A percentile compares a stretch with the other conserved stretches of the same genome.
phyloP scores from a whole-genome alignment of 2,888 invertebrate species.

The Lasioglossum oenotherae region DNA sequence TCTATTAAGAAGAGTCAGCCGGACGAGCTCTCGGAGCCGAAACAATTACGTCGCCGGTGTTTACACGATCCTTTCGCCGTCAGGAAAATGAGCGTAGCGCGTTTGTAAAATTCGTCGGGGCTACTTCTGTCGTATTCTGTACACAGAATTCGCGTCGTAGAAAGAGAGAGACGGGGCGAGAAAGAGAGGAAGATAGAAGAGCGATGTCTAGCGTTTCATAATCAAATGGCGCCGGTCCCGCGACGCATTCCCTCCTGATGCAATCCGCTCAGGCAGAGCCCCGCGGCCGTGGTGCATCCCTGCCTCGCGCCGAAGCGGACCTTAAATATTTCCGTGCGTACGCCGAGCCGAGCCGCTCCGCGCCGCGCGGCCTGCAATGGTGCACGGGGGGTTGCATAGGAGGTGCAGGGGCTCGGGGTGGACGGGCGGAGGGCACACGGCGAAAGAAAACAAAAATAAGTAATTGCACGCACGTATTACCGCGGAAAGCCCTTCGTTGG shows the following conservation, averaged over 20 bases:
- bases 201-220: constrained; percentile 14
- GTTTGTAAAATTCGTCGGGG: constrained; percentile 2
- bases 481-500: constrained; percentile 55
- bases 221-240: constrained; percentile 35
- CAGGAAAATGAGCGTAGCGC: constrained; percentile 2
- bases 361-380: neutral
- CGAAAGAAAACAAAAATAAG: constrained; percentile 61
- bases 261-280: constrained; percentile 43
- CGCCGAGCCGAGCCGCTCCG: constrained; percentile 12
- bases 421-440: neutral
- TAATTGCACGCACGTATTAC: constrained; percentile 70
- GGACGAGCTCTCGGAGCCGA: neutral
- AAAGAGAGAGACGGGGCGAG: neutral
- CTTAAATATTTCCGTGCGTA: constrained; percentile 71
- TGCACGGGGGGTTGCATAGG: constrained; percentile 1
- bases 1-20: neutral
- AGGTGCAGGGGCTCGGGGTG: neutral
- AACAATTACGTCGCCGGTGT: neutral
- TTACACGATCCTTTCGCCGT: constrained; percentile 12
- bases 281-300: constrained; percentile 41
- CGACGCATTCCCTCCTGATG: constrained; percentile 40
- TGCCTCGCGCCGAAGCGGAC: constrained; percentile 56
- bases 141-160: neutral
- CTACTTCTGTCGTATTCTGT: constrained; percentile 6
- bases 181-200: neutral